Base-by-base conservation (phyloP, 1,140 invertebrate genomes). In the Frieseomelitta varia region DNA sequence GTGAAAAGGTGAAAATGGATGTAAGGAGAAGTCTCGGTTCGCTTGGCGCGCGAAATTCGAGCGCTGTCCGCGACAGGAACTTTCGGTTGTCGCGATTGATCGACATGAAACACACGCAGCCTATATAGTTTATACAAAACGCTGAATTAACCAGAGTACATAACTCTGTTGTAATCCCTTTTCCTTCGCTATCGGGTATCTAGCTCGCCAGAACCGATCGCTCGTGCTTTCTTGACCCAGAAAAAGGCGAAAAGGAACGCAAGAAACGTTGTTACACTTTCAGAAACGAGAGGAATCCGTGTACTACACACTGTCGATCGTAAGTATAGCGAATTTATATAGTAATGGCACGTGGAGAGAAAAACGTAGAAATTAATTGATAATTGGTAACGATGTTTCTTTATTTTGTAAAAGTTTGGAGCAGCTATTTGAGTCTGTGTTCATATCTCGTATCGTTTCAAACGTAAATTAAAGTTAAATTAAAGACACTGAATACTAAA, bases 1-100 rank as follows among this genome's bases (percentile, higher is more conserved):
- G 87, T 87, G 86, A 90, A 90, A 88, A 90, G 88, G 88, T 92
- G 89, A 90, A 90, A 91, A 91, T 90, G 71, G 79, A 87, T 84
- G 86, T 85, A 61, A 47, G 39, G 63, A 84, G 56, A 79, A 56
- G 75, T 79, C 71, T 84, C 80, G 85, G 63, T 74, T 68, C 78
- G 82, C 74, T 91, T 81, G 68, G 80, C 61, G 55, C 76, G 86
- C 63, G 76, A 83, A 79, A 85, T 86, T 84, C 79, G 58, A 84
- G 53, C 39, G 39, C 73, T 61, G 67, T 27, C 65, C 39, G 53
- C 1, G 6, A 30, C 34, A 30, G 78, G 68, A 55, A 75, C 88
- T 79, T 76, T 80, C 79, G 74, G 69, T 77, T 85, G 74, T 87
- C 79, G 78, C 84, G 75, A 68, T 55, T 69, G 72, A 88, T 88